These are phyloP conservation scores for Anthonomus grandis DNA, from an alignment of 1,140 invertebrate genomes.

Conservation along the genomic window DNA sequence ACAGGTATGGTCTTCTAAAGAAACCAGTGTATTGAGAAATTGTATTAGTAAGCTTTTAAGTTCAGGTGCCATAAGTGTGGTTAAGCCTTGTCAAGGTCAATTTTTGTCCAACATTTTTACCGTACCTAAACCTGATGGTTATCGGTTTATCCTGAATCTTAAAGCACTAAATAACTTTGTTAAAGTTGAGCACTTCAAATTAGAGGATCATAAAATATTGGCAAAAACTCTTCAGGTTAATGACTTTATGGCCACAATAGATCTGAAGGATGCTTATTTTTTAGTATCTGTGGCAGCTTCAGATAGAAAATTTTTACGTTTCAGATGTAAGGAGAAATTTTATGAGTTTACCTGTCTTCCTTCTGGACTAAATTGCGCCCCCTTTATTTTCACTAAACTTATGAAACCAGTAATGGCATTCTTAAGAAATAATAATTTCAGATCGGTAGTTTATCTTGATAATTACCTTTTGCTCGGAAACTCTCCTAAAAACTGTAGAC, in stretches of 20 bases:
- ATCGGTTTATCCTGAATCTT: slow-evolving; percentile 40
- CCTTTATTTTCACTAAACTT: slow-evolving; percentile 31
- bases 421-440: slow-evolving; percentile 4
- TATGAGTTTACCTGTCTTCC: slow-evolving; percentile 34
- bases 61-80: background rate
- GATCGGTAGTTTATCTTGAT: slow-evolving; percentile 17
- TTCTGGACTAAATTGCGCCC: slow-evolving; percentile 1
- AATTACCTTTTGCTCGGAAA: slow-evolving; percentile 4
- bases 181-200: slow-evolving; percentile 29
- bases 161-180: slow-evolving; percentile 38
- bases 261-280: slow-evolving; percentile 39
- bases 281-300: slow-evolving; percentile 11
- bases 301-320: slow-evolving; percentile 30
- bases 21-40: background rate
- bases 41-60: background rate
- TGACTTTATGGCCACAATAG: slow-evolving; percentile 33
- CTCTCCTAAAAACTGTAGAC: background rate
- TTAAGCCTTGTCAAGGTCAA: background rate
- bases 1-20: background rate
- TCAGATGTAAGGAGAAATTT: slow-evolving; percentile 23
- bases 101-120: background rate
- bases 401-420: slow-evolving; percentile 9
- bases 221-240: slow-evolving; percentile 23
- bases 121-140: background rate
- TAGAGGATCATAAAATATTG: slow-evolving; percentile 8